These are phyloP conservation scores for Acanthosepion pharaonis DNA, from an alignment of 2,888 invertebrate species.

Conservation along the genomic window DNA sequence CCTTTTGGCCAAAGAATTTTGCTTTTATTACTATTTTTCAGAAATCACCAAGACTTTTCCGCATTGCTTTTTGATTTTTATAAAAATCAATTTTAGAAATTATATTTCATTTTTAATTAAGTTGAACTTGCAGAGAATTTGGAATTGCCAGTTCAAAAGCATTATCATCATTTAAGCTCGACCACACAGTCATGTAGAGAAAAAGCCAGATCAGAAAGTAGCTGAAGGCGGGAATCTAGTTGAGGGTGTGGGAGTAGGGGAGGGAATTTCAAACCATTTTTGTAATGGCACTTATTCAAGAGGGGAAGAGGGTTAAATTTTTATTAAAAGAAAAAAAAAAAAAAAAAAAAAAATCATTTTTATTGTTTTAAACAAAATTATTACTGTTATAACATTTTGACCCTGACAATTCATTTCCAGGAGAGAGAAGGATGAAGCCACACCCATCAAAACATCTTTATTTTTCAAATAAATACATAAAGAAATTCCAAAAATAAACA, in stretches of 20 bases:
- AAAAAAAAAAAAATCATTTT: not conserved
- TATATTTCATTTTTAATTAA: not conserved
- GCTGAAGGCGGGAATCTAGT: no score
- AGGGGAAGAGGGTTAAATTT: no score
- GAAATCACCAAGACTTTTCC: not conserved
- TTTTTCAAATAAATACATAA: not conserved
- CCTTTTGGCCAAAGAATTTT: not conserved
- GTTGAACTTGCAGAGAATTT: conserved; percentile 33
- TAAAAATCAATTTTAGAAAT: not conserved
- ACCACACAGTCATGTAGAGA: conserved; percentile 45
- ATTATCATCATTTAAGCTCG: not conserved
- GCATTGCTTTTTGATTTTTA: conserved; percentile 8
- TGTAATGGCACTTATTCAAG: no score
- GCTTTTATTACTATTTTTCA: no score
- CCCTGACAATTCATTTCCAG: not conserved
- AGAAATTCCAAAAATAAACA: not conserved
- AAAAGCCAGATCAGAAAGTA: not conserved
- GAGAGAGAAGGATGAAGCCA: conserved; percentile 22
- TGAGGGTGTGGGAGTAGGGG: no score
- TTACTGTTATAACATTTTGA: not conserved
- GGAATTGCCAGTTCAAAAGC: conserved; percentile 34
- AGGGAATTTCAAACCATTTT: not conserved
- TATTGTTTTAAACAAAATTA: not conserved
- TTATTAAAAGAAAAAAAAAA: not conserved
- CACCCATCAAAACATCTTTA: conserved; percentile 20